phyloP scores from a whole-genome alignment of 2,888 invertebrate genomes.

The Brachyptera putata region DNA sequence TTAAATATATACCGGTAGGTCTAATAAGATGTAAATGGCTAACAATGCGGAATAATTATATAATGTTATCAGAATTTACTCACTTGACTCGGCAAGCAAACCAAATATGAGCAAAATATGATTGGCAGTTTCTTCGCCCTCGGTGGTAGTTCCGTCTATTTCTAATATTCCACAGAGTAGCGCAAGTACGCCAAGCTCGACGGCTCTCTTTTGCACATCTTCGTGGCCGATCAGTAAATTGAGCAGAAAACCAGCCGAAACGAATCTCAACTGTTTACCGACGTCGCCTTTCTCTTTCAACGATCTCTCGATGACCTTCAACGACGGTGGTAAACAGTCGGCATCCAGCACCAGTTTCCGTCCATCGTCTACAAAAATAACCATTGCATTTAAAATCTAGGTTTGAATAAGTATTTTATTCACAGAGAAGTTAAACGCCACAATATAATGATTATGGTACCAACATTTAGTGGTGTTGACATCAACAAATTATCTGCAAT shows the following conservation, averaged over 20 bases:
- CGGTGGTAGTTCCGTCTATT: conserved; percentile 40
- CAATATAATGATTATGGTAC: no score
- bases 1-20: no score
- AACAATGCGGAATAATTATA: no score
- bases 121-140: conserved; percentile 49
- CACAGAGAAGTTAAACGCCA: no score
- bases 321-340: conserved; percentile 27
- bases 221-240: conserved; percentile 75
- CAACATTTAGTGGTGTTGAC: no score
- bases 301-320: conserved; percentile 28
- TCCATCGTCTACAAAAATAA: conserved; percentile 40
- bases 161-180: conserved; percentile 49
- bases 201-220: conserved; percentile 53
- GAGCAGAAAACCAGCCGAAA: conserved; percentile 69
- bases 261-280: conserved; percentile 53
- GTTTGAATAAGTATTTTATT: neutral
- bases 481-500: no score
- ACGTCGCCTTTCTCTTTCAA: conserved; percentile 18
- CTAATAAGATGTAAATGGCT: no score
- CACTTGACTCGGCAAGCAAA: conserved; percentile 50
- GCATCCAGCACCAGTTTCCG: conserved; percentile 35
- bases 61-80: conserved; percentile 20
- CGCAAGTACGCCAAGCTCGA: conserved; percentile 48
- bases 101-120: conserved; percentile 50
- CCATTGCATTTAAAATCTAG: no score